Conservation (phyloP, 2,797 vertebrate species). For the Mareca penelope region DNA sequence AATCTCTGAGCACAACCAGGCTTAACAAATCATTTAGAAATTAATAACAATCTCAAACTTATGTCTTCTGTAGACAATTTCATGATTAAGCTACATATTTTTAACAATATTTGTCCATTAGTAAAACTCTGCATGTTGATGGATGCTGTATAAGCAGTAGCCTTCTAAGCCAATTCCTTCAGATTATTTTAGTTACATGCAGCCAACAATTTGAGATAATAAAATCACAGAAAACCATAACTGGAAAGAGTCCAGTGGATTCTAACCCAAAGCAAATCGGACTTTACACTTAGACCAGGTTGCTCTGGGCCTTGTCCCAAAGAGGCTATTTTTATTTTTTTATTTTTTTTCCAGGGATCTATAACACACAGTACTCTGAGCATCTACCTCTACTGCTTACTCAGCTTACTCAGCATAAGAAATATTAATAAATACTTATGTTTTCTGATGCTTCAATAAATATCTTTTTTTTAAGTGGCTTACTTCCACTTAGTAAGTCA, state of each 20-base stretch:
- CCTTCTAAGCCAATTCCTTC: neutral
- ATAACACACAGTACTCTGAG: neutral
- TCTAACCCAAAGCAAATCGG: neutral
- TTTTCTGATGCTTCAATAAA: neutral
- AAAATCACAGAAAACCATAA: neutral
- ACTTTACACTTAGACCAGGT: neutral
- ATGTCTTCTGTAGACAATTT: neutral
- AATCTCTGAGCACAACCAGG: neutral
- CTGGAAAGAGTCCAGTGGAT: neutral
- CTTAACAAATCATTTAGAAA: constrained; percentile 1
- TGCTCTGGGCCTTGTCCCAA: neutral
- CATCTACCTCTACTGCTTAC: neutral
- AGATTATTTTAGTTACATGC: neutral
- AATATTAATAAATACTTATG: neutral
- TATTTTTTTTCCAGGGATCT: neutral
- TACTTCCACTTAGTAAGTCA: neutral
- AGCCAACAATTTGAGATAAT: fast-evolving
- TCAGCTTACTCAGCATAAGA: neutral
- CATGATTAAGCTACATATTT: neutral
- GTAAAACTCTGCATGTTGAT: neutral
- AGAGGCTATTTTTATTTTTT: neutral
- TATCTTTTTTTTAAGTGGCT: neutral
- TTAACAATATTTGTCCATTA: neutral
- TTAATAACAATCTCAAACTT: neutral
- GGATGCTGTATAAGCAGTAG: neutral